These are phyloP conservation scores for Pheosia tremula DNA, from an alignment of 2,888 invertebrate species.

Conservation along the genomic window DNA sequence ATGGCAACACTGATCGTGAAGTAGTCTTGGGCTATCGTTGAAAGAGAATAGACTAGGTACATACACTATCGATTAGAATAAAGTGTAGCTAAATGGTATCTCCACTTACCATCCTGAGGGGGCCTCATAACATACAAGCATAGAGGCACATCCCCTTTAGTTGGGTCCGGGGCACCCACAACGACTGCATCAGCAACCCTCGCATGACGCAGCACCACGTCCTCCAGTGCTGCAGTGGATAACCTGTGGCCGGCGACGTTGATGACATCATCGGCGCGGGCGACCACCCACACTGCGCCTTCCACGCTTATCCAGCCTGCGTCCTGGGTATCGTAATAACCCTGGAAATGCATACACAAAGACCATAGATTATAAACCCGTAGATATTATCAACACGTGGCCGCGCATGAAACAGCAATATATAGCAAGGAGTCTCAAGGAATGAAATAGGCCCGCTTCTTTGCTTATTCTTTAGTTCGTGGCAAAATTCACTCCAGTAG, in stretches of 20 bases:
- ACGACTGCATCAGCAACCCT: constrained; percentile 95
- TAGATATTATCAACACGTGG: too few species aligned
- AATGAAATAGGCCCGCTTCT: too few species aligned
- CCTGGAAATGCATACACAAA: constrained; percentile 73
- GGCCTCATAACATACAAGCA: constrained; percentile 93
- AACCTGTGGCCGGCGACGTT: constrained; percentile 97
- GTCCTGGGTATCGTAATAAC: constrained; percentile 97
- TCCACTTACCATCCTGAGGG: constrained; percentile 75
- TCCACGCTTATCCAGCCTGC: constrained; percentile 94
- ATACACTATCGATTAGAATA: too few species aligned
- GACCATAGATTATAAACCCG: too few species aligned
- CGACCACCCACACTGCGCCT: constrained; percentile 94
- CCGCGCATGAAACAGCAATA: too few species aligned
- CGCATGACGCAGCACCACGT: constrained; percentile 94
- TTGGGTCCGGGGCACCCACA: constrained; percentile 94
- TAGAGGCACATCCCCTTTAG: constrained; percentile 96
- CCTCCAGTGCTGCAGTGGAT: constrained; percentile 95
- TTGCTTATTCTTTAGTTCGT: too few species aligned
- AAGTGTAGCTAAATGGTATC: too few species aligned
- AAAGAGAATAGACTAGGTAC: too few species aligned
- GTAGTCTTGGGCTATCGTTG: too few species aligned
- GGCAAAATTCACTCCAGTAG: too few species aligned
- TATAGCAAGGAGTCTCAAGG: too few species aligned
- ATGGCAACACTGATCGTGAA: too few species aligned
- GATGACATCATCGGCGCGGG: constrained; percentile 97